Base-by-base conservation (phyloP, 2,888 invertebrate species). In the Synanthedon tipuliformis region DNA sequence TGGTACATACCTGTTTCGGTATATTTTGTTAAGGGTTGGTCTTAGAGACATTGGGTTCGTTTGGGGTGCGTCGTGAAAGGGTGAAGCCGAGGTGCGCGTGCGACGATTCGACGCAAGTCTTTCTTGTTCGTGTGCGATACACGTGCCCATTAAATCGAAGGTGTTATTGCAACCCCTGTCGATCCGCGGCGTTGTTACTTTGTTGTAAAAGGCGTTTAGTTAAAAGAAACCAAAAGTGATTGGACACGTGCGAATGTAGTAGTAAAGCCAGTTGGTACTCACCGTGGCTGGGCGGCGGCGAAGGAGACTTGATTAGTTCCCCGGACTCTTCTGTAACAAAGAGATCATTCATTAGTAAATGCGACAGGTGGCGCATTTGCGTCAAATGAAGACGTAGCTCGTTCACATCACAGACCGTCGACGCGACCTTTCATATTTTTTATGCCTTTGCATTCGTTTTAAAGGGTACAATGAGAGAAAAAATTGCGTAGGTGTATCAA, bases 201-300 rank as follows among this genome's bases (percentile, higher is more conserved):
- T 34, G 34, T 34, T 34, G 34, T 34, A 10, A 34, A 34, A 5
- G 34, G 7, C 3, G 34, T 34, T 34, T 34, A 34, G 34, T 34
- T 34, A 34, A 34, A 34, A 34, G 34, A 34, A 34, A 34, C 34
- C 10, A 34, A 34, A 34, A 34, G 34, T 34, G 34, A 34, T 34
- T 10, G 10, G 34, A 34, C 34, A 34, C 34, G 34, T 34, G 34
- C 34, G 34, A 34, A 34, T 3, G 48, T 45, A 3, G n/a, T 8
- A 2, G 10, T 10, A 34, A 34, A 27, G 27, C 3, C 8, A 34
- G 34, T 34, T 10, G 10, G 51, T 57, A 88, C 92, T 88, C 81
- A 93, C 93, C 93, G 75, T 92, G 90, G 68, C 92, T 92, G 73
- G 91, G 91, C 62, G 94, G 92, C 69, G 94, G 93, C 69, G 93